Base-by-base conservation (phyloP, 1,140 invertebrate species). In the Bradynema listronoti region DNA sequence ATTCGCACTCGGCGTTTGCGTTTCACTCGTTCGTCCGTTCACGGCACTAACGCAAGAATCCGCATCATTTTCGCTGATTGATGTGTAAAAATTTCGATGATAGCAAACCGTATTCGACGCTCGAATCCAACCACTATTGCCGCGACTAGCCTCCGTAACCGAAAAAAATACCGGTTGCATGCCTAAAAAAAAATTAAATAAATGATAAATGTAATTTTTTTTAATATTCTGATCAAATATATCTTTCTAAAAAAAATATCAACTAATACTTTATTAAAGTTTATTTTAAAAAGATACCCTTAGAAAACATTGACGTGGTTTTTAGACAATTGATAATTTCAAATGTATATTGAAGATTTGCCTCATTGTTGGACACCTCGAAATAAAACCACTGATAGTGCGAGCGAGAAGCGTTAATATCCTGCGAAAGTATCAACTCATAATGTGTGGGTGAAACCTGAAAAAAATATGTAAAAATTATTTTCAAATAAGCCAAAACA, bases 301-400 rank as follows among this genome's bases (percentile, higher is more conserved):
- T 87, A 78, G 90, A 90, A 77, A 90, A 91, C 79, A 91, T 88
- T 61, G 87, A 90, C 79, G 88, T 88, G 16, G 84, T 83, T 78
- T 91, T 91, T 72, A 90, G 86, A 81, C 88, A 89, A 80, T 93
- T 92, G 46, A 91, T 84, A 36, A 93, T 88, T 79, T 91, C 91
- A 79, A 93, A 91, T 25, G 85, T 84, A 72, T 92, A 92, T 0
- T 84, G 80, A 0, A 82, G 76, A 42, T 83, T 81, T 24, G 84
- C 82, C 53, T 85, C 82, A 85, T 89, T 90, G 72, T 88, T 87
- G 19, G 85, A 85, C 14, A 92, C 85, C 45, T 75, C 85, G 78
- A 92, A 93, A 80, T 92, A 93, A 80, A 91, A 93, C 90, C 90
- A 93, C 66, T 91, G 88, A 71, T 87, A 86, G 65, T 89, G 81